Conservation (phyloP, 30 jellyfish, hydroid and myxozoan species). For the Cassiopea andromeda region DNA sequence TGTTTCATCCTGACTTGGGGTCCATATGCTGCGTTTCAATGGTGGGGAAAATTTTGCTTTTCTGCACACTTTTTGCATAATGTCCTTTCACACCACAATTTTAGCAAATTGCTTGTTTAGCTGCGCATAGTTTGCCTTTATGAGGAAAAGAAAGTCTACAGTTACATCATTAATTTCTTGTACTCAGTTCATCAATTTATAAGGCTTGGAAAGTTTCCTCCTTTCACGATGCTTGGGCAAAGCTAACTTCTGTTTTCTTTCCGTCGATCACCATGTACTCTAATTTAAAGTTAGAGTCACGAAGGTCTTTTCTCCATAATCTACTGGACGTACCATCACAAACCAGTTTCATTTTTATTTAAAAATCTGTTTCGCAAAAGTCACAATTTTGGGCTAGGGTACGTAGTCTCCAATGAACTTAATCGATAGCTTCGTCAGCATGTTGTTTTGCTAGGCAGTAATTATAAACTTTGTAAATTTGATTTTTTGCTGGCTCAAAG, state of each 20-base stretch:
- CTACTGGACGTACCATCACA: conserved; percentile 38
- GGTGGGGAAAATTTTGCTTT: too few relatives aligned
- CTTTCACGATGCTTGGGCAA: conserved; percentile 54
- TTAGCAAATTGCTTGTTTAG: conserved; percentile 36
- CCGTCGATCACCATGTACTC: conserved; percentile 34
- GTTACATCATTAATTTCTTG: conserved; percentile 22
- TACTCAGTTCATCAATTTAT: conserved; percentile 21
- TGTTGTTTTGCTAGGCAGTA: conserved; percentile 41
- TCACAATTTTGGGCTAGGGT: conserved; percentile 51
- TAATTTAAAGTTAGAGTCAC: conserved; percentile 24
- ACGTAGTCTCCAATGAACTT: conserved; percentile 38
- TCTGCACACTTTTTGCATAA: conserved; percentile 23
- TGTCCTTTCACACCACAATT: conserved; percentile 52
- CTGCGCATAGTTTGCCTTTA: conserved; percentile 27
- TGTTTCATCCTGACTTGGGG: too few relatives aligned
- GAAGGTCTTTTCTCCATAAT: conserved; percentile 49
- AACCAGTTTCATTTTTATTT: conserved; percentile 44
- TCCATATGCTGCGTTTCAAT: too few relatives aligned
- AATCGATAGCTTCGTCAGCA: conserved; percentile 37
- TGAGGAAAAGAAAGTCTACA: conserved; percentile 42
- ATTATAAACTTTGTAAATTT: conserved; percentile 32
- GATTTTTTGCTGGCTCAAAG: conserved; percentile 52
- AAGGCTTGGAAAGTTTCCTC: conserved; percentile 40
- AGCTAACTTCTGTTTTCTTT: conserved; percentile 11
- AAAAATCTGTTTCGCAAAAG: conserved; percentile 45